Conservation (phyloP, 2,113 vertebrate genomes). For the Cryptoleucopteryx plumbea region DNA sequence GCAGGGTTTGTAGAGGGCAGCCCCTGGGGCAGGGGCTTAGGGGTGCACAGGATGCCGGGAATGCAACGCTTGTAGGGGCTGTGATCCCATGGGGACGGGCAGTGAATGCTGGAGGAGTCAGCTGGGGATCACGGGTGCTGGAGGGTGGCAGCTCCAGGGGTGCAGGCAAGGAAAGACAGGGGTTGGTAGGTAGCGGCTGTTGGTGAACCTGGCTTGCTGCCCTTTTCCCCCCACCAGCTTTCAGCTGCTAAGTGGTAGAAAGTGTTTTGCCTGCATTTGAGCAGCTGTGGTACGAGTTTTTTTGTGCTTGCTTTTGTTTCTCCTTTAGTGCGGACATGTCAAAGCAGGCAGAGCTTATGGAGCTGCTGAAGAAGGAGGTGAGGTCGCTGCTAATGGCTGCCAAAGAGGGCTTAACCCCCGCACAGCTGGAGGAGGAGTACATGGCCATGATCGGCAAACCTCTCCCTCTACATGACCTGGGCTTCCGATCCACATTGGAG, state of each 20-base stretch:
- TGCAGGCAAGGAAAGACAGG: fast-evolving
- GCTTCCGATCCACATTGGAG: conserved; percentile 82
- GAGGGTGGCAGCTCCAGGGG: neutral
- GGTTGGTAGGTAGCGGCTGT: neutral
- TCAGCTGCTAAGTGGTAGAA: neutral
- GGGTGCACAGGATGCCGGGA: fast-evolving
- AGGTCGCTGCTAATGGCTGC: conserved; percentile 83
- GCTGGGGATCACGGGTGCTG: fast-evolving
- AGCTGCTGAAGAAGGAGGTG: conserved; percentile 83
- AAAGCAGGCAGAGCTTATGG: conserved; percentile 69
- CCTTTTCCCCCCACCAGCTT: fast-evolving
- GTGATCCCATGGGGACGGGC: neutral
- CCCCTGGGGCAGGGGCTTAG: neutral
- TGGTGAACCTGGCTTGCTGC: neutral
- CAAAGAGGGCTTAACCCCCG: conserved; percentile 78
- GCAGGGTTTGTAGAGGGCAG: neutral
- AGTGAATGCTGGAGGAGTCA: neutral
- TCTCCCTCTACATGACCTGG: conserved; percentile 79
- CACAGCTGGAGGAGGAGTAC: conserved; percentile 82
- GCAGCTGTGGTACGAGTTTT: neutral
- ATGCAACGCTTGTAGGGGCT: fast-evolving
- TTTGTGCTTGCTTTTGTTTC: neutral
- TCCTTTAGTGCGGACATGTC: conserved; percentile 33
- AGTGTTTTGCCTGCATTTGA: neutral
- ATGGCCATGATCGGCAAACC: conserved; percentile 76